These are phyloP conservation scores for Venusia cambrica DNA, from an alignment of 2,888 invertebrate genomes.

Conservation along the genomic window DNA sequence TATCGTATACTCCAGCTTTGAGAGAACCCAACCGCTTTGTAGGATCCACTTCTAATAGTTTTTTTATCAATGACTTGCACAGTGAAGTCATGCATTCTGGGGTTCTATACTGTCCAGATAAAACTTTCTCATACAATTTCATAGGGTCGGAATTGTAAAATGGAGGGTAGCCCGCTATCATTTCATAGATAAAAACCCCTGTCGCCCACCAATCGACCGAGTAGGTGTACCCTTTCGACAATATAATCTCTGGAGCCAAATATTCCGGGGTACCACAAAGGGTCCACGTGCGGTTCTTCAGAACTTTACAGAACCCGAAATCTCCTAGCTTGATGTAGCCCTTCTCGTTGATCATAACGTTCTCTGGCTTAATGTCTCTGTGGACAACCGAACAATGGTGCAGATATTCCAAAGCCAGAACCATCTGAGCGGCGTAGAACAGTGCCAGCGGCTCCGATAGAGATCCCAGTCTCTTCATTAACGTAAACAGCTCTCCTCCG, in stretches of 20 bases:
- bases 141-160: slow-evolving; percentile 94
- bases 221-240: slow-evolving; percentile 93
- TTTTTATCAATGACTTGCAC: slow-evolving; percentile 89
- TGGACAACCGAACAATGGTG: slow-evolving; percentile 92
- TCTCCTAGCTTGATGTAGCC: slow-evolving; percentile 93
- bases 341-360: slow-evolving; percentile 86
- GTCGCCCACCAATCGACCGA: slow-evolving; percentile 98
- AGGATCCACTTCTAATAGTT: slow-evolving; percentile 84
- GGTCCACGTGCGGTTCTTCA: slow-evolving; percentile 90
- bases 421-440: slow-evolving; percentile 95
- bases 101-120: slow-evolving; percentile 91
- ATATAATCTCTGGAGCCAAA: slow-evolving; percentile 94
- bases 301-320: slow-evolving; percentile 94
- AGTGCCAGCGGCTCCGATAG: slow-evolving; percentile 87
- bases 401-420: slow-evolving; percentile 93
- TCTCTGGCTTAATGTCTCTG: slow-evolving; percentile 95
- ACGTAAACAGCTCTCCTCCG: slow-evolving; percentile 91
- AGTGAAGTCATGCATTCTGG: slow-evolving; percentile 89
- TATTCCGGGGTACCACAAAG: slow-evolving; percentile 98
- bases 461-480: slow-evolving; percentile 79
- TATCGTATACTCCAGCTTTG: slow-evolving; percentile 92
- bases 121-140: slow-evolving; percentile 95
- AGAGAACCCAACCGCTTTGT: slow-evolving; percentile 89
- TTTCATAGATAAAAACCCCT: slow-evolving; percentile 92
- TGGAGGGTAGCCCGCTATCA: slow-evolving; percentile 94